Evolutionary conservation across 2,113 vertebrate genomes (phyloP), one percentile per base, ranked within the genome.

Genomic region (Sebastes fasciatus): DNA sequence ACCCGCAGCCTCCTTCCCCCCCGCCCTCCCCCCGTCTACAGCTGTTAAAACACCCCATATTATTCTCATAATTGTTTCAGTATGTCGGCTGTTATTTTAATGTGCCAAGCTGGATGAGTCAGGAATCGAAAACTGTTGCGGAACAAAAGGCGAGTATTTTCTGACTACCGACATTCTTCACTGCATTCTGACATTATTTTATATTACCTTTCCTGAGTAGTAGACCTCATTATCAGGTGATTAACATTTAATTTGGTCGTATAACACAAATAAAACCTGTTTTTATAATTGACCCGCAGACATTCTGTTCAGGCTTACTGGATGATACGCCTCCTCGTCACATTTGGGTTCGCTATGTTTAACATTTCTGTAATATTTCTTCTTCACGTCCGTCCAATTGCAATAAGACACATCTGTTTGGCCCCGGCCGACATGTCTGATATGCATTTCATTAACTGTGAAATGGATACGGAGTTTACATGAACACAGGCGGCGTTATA

Each of bases 11-110:
- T 66, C 85, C 48, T 75, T 6, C 58, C 79, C 71, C 60, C 78
- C 72, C 48, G 51, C 83, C 88, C 73, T 67, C 76, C 84, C 84
- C 63, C 74, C 8, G 52, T 14, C 85, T 82, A 89, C 94, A 94
- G 90, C 92, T 94, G 94, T 94, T 92, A 91, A 94, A 95, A 94
- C 91, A 94, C 72, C 71, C 69, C 72, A 77, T 82, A 87, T 90
- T 85, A 90, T 90, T 79, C 86, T 79, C 65, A 60, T 94, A 92
- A 94, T 94, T 91, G 91, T 84, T 94, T 87, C 92, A 89, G 79
- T 63, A 86, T 94, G 93, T 67, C 67, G 86, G 71, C 84, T 82
- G 89, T 92, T 93, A 87, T 86, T 92, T 88, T 85, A 92, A 92
- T 83, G 84, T 91, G 89, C 88, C 90, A 88, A 83, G 79, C 73